Conservation (phyloP, 2,113 vertebrate species). For the Gymnarchus niloticus region DNA sequence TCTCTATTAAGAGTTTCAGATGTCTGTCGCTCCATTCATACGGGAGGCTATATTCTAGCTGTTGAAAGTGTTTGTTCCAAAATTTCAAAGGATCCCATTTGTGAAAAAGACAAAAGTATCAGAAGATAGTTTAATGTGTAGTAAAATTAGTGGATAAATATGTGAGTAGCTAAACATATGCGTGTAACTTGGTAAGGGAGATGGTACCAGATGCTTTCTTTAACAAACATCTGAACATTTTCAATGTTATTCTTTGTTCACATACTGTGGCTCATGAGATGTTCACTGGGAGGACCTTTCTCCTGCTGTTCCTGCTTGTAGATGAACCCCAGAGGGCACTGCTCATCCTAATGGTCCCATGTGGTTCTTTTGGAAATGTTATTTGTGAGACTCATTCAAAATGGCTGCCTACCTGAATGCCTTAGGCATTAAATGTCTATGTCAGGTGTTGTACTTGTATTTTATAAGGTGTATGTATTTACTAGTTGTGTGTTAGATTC, state of each 20-base stretch:
- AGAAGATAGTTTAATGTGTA: neutral
- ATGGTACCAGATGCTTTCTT: neutral
- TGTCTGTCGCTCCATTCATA: neutral
- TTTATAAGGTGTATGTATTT: too few relatives aligned
- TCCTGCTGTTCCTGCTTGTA: neutral
- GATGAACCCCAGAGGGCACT: too few relatives aligned
- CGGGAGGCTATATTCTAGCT: neutral
- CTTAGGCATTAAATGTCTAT: neutral
- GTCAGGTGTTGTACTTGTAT: too few relatives aligned
- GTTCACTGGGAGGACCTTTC: neutral
- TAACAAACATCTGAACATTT: neutral
- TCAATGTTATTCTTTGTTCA: neutral
- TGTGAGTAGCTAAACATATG: neutral
- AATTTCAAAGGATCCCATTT: slow-evolving; percentile 1
- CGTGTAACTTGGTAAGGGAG: neutral
- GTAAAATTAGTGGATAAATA: neutral
- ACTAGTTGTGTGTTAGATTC: neutral
- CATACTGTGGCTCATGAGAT: neutral
- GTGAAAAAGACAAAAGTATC: neutral
- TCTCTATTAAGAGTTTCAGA: neutral
- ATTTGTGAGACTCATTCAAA: too few relatives aligned
- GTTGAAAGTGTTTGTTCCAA: neutral
- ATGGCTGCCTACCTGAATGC: neutral
- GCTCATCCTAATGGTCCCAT: too few relatives aligned
- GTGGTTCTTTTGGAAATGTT: neutral